Conservation (phyloP, 2,797 vertebrate species). For the Gymnoscopelus microlampas region DNA sequence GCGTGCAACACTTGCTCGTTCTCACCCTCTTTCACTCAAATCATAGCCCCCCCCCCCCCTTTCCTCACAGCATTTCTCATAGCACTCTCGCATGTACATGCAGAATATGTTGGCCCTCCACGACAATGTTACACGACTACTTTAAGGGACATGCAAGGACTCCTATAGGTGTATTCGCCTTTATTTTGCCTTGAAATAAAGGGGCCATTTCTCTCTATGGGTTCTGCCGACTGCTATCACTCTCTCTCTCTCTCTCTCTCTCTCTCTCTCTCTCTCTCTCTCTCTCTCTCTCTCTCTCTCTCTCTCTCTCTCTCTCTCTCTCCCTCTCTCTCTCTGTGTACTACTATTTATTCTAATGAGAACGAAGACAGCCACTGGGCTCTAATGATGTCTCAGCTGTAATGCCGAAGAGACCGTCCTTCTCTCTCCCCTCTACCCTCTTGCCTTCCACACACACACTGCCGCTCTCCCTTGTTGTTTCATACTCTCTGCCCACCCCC, state of each 20-base stretch:
- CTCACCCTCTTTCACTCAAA: slow-evolving; percentile 49
- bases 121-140: neutral
- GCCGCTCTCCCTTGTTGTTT: slow-evolving; percentile 46
- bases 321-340: slow-evolving; percentile 8
- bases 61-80: neutral
- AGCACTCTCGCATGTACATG: neutral
- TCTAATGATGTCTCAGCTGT: slow-evolving; percentile 60
- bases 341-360: slow-evolving; percentile 64
- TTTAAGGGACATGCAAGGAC: slow-evolving; percentile 5
- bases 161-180: slow-evolving; percentile 22
- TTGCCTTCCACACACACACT: slow-evolving; percentile 31
- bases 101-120: slow-evolving; percentile 1
- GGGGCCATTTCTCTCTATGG: slow-evolving; percentile 25
- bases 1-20: slow-evolving; percentile 42
- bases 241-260: slow-evolving; percentile 14
- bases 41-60: neutral
- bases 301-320: neutral
- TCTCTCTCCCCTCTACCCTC: slow-evolving; percentile 26
- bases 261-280: slow-evolving; percentile 28
- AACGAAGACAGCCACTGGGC: slow-evolving; percentile 36
- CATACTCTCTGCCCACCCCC: slow-evolving; percentile 4
- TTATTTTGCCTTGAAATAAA: slow-evolving; percentile 28
- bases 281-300: slow-evolving; percentile 18
- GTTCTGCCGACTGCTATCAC: neutral
- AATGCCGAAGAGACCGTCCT: slow-evolving; percentile 10